Evolutionary conservation across 2,113 vertebrate species (phyloP).

Genomic region (Pipa parva): DNA sequence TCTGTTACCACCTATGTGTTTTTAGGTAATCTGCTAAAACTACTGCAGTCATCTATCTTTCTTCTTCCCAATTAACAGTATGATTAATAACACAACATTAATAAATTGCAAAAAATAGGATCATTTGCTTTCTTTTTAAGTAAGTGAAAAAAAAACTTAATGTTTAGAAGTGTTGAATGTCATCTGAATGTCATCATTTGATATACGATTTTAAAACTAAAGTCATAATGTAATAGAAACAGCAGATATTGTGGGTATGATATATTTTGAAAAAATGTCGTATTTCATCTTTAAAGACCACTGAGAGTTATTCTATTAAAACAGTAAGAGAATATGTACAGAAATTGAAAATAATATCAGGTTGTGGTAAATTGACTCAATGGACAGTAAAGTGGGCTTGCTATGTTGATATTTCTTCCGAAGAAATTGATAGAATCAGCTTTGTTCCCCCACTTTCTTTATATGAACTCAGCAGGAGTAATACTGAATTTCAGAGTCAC

Average conservation of each 20-base stretch:
- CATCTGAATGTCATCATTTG: not conserved
- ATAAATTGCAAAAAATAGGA: too few species aligned
- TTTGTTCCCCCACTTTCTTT: conserved; percentile 19
- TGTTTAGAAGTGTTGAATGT: not conserved
- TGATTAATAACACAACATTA: too few species aligned
- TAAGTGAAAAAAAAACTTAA: not conserved
- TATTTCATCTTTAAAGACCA: conserved; percentile 12
- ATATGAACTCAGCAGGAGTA: conserved; percentile 31
- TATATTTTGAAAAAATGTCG: not conserved
- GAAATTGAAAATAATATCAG: conserved; percentile 28
- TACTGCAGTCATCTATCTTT: too few species aligned
- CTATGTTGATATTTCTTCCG: conserved; percentile 25
- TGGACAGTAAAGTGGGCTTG: conserved; percentile 15
- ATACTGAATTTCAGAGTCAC: conserved; percentile 29
- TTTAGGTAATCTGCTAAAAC: too few species aligned
- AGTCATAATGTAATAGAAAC: not conserved
- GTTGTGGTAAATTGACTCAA: conserved; percentile 31
- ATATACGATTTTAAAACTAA: not conserved
- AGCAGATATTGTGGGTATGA: not conserved
- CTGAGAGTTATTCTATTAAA: conserved; percentile 28
- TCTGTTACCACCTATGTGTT: too few species aligned
- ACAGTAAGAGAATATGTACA: conserved; percentile 31
- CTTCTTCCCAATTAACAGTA: too few species aligned
- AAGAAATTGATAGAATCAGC: conserved; percentile 28
- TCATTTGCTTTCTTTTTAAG: not conserved